Percentiles rank a stretch among this genome's conserved stretches.
These are phyloP conservation scores for Pangasius sanitwongsei DNA, from an alignment of 2,797 vertebrate species.

Conservation along the genomic window DNA sequence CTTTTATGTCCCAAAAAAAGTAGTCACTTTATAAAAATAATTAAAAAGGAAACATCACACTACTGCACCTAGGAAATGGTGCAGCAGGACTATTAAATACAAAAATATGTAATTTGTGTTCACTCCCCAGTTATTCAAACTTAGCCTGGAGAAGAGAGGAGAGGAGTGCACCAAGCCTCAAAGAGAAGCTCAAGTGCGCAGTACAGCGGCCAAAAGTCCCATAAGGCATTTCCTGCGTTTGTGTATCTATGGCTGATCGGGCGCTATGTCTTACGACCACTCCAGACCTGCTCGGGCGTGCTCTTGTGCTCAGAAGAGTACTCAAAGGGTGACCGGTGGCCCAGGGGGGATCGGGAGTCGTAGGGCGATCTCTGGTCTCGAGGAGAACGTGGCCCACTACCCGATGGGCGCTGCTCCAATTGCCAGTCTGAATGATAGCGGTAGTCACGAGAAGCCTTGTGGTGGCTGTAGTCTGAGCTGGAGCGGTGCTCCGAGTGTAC, in stretches of 20 bases:
- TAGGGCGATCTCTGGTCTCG: slow-evolving; percentile 91
- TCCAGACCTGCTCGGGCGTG: slow-evolving; percentile 97
- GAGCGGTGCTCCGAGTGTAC: slow-evolving; percentile 79
- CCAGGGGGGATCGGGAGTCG: slow-evolving; percentile 87
- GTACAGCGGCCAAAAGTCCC: slow-evolving; percentile 83
- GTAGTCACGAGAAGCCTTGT: slow-evolving; percentile 86
- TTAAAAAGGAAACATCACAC: slow-evolving; percentile 68
- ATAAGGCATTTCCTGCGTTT: slow-evolving; percentile 93
- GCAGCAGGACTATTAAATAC: slow-evolving; percentile 95
- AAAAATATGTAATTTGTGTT: slow-evolving; percentile 80
- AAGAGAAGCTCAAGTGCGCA: slow-evolving; percentile 78
- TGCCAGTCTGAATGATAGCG: slow-evolving; percentile 97
- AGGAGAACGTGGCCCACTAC: slow-evolving; percentile 88
- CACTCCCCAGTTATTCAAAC: slow-evolving; percentile 47
- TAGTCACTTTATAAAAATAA: slow-evolving; percentile 81
- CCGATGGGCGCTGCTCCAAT: slow-evolving; percentile 86
- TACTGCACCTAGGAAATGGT: slow-evolving; percentile 80
- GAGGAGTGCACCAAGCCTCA: slow-evolving; percentile 77
- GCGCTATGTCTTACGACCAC: slow-evolving; percentile 92
- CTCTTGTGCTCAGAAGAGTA: slow-evolving; percentile 94
- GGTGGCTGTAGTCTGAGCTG: slow-evolving; percentile 80
- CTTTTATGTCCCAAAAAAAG: slow-evolving; percentile 84
- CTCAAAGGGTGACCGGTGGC: slow-evolving; percentile 91
- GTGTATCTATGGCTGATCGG: slow-evolving; percentile 88
- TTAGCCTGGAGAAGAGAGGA: slow-evolving; percentile 82